Evolutionary conservation across 1,140 invertebrate genomes (phyloP).

Genomic region (Heliconius hermathena): DNA sequence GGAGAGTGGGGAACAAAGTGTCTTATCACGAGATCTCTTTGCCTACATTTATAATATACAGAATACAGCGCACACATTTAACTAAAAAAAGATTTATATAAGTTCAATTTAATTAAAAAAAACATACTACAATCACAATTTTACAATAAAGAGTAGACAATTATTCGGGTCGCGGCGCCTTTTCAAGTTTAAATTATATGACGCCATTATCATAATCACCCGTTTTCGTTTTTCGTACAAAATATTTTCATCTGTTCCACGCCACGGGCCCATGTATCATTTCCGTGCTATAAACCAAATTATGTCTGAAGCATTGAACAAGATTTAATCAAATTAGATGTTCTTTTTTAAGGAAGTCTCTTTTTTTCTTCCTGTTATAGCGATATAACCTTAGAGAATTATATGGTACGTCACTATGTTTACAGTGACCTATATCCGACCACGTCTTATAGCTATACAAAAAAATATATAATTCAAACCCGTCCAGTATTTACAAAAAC

Average conservation of each 20-base stretch:
- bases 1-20: not conserved
- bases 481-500: too few species aligned
- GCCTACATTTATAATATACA: accelerated
- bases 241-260: constrained; percentile 27
- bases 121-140: not conserved
- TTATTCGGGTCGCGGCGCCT: constrained; percentile 18
- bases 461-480: too few species aligned
- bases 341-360: not conserved
- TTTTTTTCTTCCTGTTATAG: not conserved
- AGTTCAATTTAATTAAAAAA: not conserved
- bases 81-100: not conserved
- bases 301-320: constrained; percentile 21
- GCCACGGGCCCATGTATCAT: constrained; percentile 25
- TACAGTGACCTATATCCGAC: too few species aligned
- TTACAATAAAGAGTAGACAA: constrained; percentile 24
- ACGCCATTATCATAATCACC: constrained; percentile 25
- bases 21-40: not conserved
- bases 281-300: constrained; percentile 37
- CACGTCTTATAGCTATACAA: too few species aligned
- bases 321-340: constrained; percentile 44
- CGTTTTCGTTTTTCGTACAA: constrained; percentile 15
- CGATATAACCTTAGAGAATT: not conserved
- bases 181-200: constrained; percentile 26
- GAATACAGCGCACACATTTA: not conserved
- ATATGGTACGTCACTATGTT: too few species aligned